phyloP scores from a whole-genome alignment of 2,113 vertebrate genomes.

The Syrrhaptes paradoxus region DNA sequence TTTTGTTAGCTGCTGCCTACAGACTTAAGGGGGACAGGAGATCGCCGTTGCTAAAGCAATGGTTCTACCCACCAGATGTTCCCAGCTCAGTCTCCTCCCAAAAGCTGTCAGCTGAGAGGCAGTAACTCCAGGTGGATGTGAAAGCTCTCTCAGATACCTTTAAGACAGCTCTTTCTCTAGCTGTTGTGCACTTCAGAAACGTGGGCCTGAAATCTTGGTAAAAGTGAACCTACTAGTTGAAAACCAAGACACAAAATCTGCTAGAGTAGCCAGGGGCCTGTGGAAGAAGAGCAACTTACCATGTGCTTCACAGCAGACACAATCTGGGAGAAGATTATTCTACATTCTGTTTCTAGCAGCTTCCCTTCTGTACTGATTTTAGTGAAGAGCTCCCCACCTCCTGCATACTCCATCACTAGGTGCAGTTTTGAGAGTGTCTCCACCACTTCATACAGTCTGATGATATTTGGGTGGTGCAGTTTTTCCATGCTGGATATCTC shows the following conservation, averaged over 20 bases:
- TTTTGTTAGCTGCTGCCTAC: neutral
- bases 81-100: neutral
- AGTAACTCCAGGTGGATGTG: neutral
- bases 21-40: neutral
- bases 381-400: slow-evolving; percentile 94
- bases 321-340: slow-evolving; percentile 94
- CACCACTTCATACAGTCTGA: slow-evolving; percentile 98
- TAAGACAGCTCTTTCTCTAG: neutral
- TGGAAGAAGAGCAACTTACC: slow-evolving; percentile 75
- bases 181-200: neutral
- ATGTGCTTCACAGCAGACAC: slow-evolving; percentile 97
- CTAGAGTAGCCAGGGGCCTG: neutral
- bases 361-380: slow-evolving; percentile 93
- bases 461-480: slow-evolving; percentile 94
- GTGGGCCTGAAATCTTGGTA: neutral
- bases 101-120: neutral
- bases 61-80: neutral
- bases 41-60: neutral
- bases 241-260: neutral
- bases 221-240: neutral
- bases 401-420: slow-evolving; percentile 95
- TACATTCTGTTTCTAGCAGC: slow-evolving; percentile 87
- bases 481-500: slow-evolving; percentile 99
- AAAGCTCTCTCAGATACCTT: neutral
- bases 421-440: slow-evolving; percentile 93